These are phyloP conservation scores for Schmidtea mediterranea DNA, from an alignment of 1,140 invertebrate genomes.

Conservation along the genomic window DNA sequence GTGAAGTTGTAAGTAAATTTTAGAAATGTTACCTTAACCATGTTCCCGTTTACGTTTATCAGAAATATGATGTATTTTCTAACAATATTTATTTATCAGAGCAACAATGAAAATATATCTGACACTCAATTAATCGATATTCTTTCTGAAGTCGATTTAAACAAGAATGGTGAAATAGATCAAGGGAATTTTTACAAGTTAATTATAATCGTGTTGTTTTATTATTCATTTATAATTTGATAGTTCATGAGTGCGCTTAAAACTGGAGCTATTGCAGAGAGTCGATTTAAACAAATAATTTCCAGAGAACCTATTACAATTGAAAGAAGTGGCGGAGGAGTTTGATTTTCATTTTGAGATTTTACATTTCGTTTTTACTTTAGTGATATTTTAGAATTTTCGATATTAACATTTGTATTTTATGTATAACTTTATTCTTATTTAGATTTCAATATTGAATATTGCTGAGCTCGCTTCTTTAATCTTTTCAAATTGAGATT, in stretches of 20 bases:
- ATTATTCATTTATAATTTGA: no score
- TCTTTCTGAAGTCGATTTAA: not conserved
- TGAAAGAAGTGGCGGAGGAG: not conserved
- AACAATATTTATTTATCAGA: not conserved
- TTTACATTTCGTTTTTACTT: no score
- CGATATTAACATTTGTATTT: no score
- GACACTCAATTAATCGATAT: not conserved
- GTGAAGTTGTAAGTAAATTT: no score
- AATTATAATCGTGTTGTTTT: not conserved
- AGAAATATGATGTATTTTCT: no score
- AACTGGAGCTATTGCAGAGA: not conserved
- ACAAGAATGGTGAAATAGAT: not conserved
- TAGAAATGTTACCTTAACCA: no score
- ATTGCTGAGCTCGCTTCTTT: no score
- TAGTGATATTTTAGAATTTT: no score
- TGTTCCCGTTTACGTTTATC: no score
- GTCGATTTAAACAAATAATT: not conserved
- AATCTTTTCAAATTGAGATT: no score
- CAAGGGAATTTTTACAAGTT: not conserved
- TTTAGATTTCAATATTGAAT: no score
- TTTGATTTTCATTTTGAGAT: not conserved
- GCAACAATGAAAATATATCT: not conserved
- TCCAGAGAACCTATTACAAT: not conserved
- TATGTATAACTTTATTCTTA: no score
- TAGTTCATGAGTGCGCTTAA: not conserved